phyloP scores from a whole-genome alignment of 2,113 vertebrate genomes.

The Sylvia atricapilla region DNA sequence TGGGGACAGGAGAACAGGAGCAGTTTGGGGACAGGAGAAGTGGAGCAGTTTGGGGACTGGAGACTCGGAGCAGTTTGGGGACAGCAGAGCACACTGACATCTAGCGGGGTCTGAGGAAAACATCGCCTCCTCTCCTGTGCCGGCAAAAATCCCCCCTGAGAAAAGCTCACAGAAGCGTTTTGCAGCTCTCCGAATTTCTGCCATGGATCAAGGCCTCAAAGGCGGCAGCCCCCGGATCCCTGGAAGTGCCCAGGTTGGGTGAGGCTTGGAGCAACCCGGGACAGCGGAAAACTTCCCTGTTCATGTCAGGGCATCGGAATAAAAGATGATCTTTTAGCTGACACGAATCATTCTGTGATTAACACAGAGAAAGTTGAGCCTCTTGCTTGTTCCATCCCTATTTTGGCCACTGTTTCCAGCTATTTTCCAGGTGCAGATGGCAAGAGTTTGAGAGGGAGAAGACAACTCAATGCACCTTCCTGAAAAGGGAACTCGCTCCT shows the following conservation, averaged over 20 bases:
- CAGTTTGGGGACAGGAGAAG: too few species aligned
- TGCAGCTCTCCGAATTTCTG: neutral
- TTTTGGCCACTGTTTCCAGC: neutral
- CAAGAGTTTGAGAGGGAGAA: neutral
- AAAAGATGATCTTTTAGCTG: neutral
- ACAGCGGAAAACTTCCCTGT: neutral
- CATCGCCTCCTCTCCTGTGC: rapidly evolving
- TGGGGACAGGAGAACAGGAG: too few species aligned
- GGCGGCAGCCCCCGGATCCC: neutral
- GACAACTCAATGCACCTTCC: neutral
- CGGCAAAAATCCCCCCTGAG: rapidly evolving
- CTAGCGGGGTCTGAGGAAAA: slow-evolving; percentile 57
- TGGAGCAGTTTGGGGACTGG: too few species aligned
- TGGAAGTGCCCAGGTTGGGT: neutral
- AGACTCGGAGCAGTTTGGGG: too few species aligned
- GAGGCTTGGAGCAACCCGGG: neutral
- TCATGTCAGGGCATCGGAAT: neutral
- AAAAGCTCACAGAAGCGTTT: rapidly evolving
- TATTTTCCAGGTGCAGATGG: neutral
- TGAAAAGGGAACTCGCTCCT: neutral
- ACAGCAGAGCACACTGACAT: slow-evolving; percentile 62
- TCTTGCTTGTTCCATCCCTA: neutral
- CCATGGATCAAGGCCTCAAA: neutral
- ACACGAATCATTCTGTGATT: neutral
- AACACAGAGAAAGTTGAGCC: neutral